These are phyloP conservation scores for Hozukius guyotensis DNA, from an alignment of 2,797 vertebrate genomes.

Conservation along the genomic window DNA sequence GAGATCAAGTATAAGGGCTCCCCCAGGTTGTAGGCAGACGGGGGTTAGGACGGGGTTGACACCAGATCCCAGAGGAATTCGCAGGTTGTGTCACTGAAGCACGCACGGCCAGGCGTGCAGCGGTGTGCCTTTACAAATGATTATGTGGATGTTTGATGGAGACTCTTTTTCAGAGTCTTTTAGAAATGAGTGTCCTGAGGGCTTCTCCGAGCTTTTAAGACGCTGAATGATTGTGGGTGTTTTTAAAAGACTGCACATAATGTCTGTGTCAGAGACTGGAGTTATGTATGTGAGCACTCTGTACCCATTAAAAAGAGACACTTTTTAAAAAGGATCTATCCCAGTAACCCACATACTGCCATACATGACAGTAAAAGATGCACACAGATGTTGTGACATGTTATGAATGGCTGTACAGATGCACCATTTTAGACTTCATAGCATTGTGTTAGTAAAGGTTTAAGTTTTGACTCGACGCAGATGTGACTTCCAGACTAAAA, in stretches of 20 bases:
- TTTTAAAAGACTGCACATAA: conserved; percentile 68
- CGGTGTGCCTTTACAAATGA: conserved; percentile 64
- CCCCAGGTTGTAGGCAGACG: conserved; percentile 48
- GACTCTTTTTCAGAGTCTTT: conserved; percentile 41
- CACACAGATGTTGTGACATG: conserved; percentile 15
- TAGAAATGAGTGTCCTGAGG: conserved; percentile 62
- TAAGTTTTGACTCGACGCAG: background rate
- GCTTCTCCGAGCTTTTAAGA: conserved; percentile 64
- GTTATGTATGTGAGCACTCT: conserved; percentile 34
- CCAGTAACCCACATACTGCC: conserved; percentile 31
- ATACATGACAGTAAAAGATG: background rate
- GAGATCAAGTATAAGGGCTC: conserved; percentile 56
- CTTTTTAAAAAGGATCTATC: conserved; percentile 18
- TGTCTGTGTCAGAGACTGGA: conserved; percentile 36
- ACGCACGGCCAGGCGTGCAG: conserved; percentile 46
- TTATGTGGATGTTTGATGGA: conserved; percentile 61
- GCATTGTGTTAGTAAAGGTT: background rate
- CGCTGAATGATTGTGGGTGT: conserved; percentile 59
- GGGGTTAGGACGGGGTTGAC: conserved; percentile 46
- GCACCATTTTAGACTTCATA: background rate
- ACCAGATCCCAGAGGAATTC: conserved; percentile 72
- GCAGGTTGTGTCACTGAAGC: conserved; percentile 67
- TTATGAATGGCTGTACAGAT: background rate
- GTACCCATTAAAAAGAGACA: conserved; percentile 19
- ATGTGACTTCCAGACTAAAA: background rate